phyloP scores from a whole-genome alignment of 2,888 invertebrate species.

The Deilephila porcellus region DNA sequence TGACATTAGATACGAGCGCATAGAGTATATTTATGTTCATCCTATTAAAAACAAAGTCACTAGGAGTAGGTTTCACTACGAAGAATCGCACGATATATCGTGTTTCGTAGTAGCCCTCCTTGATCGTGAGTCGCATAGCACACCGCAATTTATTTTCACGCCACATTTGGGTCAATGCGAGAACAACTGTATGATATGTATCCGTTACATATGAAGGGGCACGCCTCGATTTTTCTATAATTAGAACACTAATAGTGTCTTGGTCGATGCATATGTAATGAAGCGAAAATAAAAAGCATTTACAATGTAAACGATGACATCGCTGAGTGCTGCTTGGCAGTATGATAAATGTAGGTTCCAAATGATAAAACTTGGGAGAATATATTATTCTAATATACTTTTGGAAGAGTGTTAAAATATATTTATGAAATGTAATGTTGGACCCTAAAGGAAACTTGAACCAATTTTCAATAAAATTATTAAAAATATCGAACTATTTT shows the following conservation, averaged over 20 bases:
- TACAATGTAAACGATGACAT: background rate
- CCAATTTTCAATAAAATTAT: too few relatives aligned
- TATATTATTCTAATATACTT: background rate
- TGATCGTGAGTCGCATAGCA: slow-evolving; percentile 28
- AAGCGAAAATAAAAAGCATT: slow-evolving; percentile 33
- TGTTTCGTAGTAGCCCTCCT: too few relatives aligned
- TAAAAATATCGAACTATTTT: too few relatives aligned
- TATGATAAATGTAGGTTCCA: background rate
- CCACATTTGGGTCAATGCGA: slow-evolving; percentile 81
- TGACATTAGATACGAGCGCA: too few relatives aligned
- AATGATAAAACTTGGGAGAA: background rate
- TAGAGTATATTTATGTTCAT: too few relatives aligned
- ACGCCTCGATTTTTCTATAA: slow-evolving; percentile 66
- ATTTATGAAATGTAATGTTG: too few relatives aligned
- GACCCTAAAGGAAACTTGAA: too few relatives aligned
- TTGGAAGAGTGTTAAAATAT: background rate
- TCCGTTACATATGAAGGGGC: slow-evolving; percentile 62
- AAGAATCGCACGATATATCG: too few relatives aligned
- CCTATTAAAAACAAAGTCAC: too few relatives aligned
- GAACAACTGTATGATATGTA: slow-evolving; percentile 45
- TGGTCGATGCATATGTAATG: slow-evolving; percentile 47
- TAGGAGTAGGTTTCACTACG: too few relatives aligned
- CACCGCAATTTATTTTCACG: slow-evolving; percentile 66
- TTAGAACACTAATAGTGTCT: slow-evolving; percentile 62
- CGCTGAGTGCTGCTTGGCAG: background rate